phyloP scores from a whole-genome alignment of 2,113 vertebrate genomes.

The Nothobranchius furzeri region DNA sequence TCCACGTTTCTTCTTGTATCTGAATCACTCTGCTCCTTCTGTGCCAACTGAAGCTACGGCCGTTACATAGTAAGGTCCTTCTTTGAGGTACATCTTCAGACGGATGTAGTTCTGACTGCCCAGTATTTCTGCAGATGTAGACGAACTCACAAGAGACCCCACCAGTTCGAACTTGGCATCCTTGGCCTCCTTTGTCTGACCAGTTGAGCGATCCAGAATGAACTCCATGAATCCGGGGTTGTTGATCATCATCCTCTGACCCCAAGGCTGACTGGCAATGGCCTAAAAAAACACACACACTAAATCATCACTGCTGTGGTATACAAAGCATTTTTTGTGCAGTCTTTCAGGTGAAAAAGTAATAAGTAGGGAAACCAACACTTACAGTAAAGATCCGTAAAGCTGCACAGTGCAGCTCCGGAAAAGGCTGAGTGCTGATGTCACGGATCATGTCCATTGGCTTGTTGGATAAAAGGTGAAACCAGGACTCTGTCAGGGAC shows the following conservation, averaged over 20 bases:
- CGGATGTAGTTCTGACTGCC: slow-evolving; percentile 89
- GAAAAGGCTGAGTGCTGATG: slow-evolving; percentile 93
- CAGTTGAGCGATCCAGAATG: slow-evolving; percentile 88
- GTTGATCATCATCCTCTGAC: slow-evolving; percentile 89
- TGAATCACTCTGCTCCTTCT: slow-evolving; percentile 88
- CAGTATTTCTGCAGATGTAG: slow-evolving; percentile 83
- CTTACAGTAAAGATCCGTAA: slow-evolving; percentile 89
- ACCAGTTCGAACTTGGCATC: slow-evolving; percentile 95
- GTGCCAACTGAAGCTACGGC: slow-evolving; percentile 86
- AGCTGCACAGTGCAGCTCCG: slow-evolving; percentile 90
- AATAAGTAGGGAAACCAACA: not conserved
- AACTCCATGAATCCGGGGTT: slow-evolving; percentile 95
- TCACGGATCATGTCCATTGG: slow-evolving; percentile 87
- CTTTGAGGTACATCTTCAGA: slow-evolving; percentile 87
- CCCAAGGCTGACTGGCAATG: slow-evolving; percentile 90
- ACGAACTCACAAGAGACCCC: slow-evolving; percentile 85
- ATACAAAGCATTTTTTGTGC: not conserved
- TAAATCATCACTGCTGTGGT: not conserved
- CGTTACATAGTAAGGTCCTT: slow-evolving; percentile 91
- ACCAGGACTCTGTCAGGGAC: slow-evolving; percentile 91
- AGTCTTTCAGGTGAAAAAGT: not conserved
- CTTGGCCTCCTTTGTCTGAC: slow-evolving; percentile 89
- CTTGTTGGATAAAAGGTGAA: slow-evolving; percentile 82
- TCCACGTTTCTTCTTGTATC: not conserved
- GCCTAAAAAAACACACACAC: slow-evolving; percentile 76